Conservation (phyloP, 2,888 invertebrate genomes). For the Euspilapteryx auroguttella region DNA sequence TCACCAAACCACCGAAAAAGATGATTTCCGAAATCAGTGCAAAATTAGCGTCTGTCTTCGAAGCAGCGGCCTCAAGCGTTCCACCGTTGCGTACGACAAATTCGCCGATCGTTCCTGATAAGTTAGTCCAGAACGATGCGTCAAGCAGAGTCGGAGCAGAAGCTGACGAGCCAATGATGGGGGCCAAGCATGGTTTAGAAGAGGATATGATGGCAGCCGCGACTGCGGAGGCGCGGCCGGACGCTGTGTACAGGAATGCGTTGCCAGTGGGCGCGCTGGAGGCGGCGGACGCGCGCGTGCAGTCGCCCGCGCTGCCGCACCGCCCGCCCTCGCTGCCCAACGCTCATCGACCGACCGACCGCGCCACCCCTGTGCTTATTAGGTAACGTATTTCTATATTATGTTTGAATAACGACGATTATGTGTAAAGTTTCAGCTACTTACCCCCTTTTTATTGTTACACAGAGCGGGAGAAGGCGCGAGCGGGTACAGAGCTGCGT, state of each 20-base stretch:
- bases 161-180: constrained; percentile 11
- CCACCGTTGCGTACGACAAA: constrained; percentile 8
- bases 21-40: constrained; percentile 49
- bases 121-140: constrained; percentile 2
- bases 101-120: constrained; percentile 10
- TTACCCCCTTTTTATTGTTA: too few species aligned
- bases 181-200: not conserved
- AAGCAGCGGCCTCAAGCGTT: constrained; percentile 20
- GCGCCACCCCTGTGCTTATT: constrained; percentile 37
- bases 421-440: too few species aligned
- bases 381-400: constrained; percentile 22
- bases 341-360: constrained; percentile 26
- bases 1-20: constrained; percentile 43
- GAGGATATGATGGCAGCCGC: constrained; percentile 5
- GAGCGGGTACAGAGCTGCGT: constrained; percentile 13
- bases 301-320: constrained; percentile 47
- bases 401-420: too few species aligned
- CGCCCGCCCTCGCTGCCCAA: constrained; percentile 22
- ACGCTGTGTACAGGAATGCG: not conserved
- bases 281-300: constrained; percentile 41
- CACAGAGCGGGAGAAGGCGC: too few species aligned
- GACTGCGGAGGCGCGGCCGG: constrained; percentile 3
- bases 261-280: constrained; percentile 43
- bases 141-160: constrained; percentile 6
- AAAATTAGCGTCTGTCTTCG: constrained; percentile 33